Percentiles rank a stretch among this genome's conserved stretches.
Evolutionary conservation across 92 coral and sea anemone species (phyloP).

Genomic region (Pocillopora meandrina): DNA sequence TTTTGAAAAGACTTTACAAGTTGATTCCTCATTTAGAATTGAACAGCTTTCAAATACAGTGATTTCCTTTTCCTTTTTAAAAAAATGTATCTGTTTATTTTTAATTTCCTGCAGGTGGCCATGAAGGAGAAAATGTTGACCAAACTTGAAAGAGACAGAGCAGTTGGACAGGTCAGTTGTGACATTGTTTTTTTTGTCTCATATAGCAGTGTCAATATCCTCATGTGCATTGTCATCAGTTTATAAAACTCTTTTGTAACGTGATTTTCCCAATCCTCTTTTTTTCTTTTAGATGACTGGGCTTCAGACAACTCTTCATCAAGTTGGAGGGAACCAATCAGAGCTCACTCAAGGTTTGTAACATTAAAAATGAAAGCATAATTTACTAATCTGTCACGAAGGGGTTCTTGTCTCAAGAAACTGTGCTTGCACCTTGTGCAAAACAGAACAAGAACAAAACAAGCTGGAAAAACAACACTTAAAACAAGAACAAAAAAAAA

Average conservation of each 20-base stretch:
- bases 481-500: no score
- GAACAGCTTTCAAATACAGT: no score
- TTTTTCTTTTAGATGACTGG: conserved; percentile 76
- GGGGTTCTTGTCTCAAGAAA: no score
- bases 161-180: conserved; percentile 92
- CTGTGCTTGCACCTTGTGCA: no score
- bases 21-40: no score
- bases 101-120: conserved; percentile 67
- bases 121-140: conserved; percentile 99
- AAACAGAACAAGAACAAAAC: no score
- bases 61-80: no score
- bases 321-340: conserved; percentile 78
- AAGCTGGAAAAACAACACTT: no score
- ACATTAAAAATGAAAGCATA: not conserved
- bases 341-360: conserved; percentile 39
- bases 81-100: not conserved
- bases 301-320: conserved; percentile 87
- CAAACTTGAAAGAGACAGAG: conserved; percentile 95
- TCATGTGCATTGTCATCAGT: not conserved
- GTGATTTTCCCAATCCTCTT: not conserved
- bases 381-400: no score
- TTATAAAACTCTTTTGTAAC: not conserved
- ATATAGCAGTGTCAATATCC: not conserved
- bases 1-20: no score
- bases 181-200: not conserved